Conservation (phyloP, 2,113 vertebrate genomes). For the Microcebus murinus region DNA sequence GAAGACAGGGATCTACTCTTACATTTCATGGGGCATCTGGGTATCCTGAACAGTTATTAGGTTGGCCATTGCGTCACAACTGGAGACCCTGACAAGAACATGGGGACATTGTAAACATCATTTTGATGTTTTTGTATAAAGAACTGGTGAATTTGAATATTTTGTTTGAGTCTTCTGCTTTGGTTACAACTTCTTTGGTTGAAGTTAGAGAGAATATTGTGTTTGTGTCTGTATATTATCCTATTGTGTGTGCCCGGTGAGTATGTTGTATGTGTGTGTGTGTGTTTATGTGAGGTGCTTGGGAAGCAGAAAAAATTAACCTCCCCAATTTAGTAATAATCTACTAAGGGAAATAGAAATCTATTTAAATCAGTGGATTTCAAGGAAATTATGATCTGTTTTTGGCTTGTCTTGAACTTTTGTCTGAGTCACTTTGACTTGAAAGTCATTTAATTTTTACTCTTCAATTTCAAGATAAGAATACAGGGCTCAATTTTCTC, state of each 20-base stretch:
- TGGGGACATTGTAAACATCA: not conserved
- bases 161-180: not conserved
- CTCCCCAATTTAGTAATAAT: not conserved
- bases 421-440: not conserved
- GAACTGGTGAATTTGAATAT: not conserved
- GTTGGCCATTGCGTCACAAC: not conserved
- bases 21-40: not conserved
- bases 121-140: not conserved
- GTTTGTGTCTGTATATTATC: not conserved
- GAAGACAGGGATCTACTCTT: not conserved
- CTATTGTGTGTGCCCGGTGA: not conserved
- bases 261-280: not conserved
- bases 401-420: not conserved
- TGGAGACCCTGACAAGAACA: not conserved
- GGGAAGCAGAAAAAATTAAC: not conserved
- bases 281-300: not conserved
- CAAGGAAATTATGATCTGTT: not conserved
- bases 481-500: not conserved
- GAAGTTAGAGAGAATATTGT: not conserved
- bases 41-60: not conserved
- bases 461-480: not conserved
- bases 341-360: not conserved
- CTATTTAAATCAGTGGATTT: not conserved
- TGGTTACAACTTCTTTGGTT: not conserved
- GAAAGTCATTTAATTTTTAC: not conserved